A percentile compares a stretch with the other conserved stretches of the same genome.
Evolutionary conservation across 2,888 invertebrate genomes (phyloP).

Genomic region (Cosmia trapezina): DNA sequence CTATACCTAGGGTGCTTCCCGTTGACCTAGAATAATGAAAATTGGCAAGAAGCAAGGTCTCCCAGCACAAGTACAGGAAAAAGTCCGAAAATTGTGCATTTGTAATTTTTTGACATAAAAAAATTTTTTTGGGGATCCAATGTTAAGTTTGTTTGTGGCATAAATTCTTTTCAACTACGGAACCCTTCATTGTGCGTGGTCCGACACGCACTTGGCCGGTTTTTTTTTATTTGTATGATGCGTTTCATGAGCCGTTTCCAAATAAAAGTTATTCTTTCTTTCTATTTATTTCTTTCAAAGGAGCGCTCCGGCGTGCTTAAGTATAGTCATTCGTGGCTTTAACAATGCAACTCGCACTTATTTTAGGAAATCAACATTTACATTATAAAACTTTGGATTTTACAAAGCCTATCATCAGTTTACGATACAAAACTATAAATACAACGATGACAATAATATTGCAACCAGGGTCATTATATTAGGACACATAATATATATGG

Average conservation of each 20-base stretch:
- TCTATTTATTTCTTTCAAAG: no score
- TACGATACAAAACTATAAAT: not conserved
- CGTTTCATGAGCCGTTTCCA: not conserved
- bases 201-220: no score
- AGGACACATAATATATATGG: not conserved
- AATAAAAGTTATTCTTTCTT: not conserved
- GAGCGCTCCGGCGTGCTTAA: not conserved
- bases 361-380: not conserved
- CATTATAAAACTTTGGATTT: not conserved
- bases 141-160: no score
- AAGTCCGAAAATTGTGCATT: no score
- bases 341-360: not conserved
- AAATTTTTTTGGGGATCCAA: no score
- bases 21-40: no score
- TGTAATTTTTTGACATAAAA: no score
- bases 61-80: no score
- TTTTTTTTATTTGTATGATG: not conserved
- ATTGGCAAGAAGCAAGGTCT: no score
- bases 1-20: no score
- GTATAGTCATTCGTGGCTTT: not conserved
- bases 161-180: no score
- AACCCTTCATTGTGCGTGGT: no score
- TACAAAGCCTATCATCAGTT: not conserved
- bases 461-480: not conserved
- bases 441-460: not conserved